Evolutionary conservation across 2,797 vertebrate genomes (phyloP).

Genomic region (Typhlichthys eigenmanni): DNA sequence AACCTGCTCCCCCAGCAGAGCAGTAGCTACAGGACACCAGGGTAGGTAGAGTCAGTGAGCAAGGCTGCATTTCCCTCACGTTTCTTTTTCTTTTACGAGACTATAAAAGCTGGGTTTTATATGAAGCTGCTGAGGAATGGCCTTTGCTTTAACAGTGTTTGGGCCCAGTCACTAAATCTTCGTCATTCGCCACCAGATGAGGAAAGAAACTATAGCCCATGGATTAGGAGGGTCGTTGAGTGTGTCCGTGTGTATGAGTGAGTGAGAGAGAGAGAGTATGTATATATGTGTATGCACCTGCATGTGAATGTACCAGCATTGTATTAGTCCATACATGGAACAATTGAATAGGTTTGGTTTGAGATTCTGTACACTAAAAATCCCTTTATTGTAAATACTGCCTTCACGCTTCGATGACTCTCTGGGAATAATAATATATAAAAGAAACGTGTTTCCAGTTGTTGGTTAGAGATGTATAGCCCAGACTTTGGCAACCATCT

Average conservation of each 20-base stretch:
- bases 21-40: conserved; percentile 16
- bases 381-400: conserved; percentile 36
- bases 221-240: conserved; percentile 56
- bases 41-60: conserved; percentile 56
- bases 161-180: conserved; percentile 76
- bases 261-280: conserved; percentile 12
- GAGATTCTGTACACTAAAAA: neutral
- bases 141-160: conserved; percentile 80
- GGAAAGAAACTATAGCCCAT: conserved; percentile 54
- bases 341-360: conserved; percentile 7
- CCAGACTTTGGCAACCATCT: conserved; percentile 58
- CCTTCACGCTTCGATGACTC: conserved; percentile 33
- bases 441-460: conserved; percentile 53
- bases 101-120: conserved; percentile 79
- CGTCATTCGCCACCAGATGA: conserved; percentile 61
- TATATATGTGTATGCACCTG: conserved; percentile 22
- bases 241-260: conserved; percentile 25
- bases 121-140: conserved; percentile 78
- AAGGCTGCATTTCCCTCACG: conserved; percentile 69
- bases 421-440: conserved; percentile 17
- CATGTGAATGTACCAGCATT: conserved; percentile 4
- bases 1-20: conserved; percentile 43
- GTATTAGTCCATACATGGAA: conserved; percentile 8
- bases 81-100: conserved; percentile 79
- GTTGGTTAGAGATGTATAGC: conserved; percentile 52